Evolutionary conservation across 92 coral and sea anemone species (phyloP), one percentile per base, ranked within the genome.

Genomic region (Virgularia gustaviana): DNA sequence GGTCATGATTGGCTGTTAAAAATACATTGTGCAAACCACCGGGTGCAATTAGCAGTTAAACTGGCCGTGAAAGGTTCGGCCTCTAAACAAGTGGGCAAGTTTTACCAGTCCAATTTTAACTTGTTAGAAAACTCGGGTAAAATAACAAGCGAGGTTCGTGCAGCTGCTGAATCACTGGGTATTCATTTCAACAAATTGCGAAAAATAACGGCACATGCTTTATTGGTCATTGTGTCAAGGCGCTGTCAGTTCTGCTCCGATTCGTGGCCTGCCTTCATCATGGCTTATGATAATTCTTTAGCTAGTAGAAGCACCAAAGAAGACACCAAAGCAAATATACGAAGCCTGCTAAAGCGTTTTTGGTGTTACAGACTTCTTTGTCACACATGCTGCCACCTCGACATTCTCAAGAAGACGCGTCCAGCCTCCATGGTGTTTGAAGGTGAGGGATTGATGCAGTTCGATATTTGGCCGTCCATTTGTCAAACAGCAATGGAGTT

Each of bases 21-120:
- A n/a, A n/a, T n/a, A n/a, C n/a, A 62, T 30, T 62, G 70, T 35
- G 38, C 49, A 30, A 62, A 62, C 27, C 70, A 62, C 70, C 37
- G 49, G n/a, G 15, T 62, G 42, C 31, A 62, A 30, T 33, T 62
- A 16, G 49, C 70, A 19, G 70, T 34, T 18, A 62, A 62, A 3
- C 0, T 29, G 9, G 49, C 49, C 10, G 8, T 62, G n/a, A 62
- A 34, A 62, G 70, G 42, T 62, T 62, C 70, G 13, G 27, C 19
- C 36, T 35, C 42, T 35, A n/a, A 62, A 33, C 6, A 62, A n/a
- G n/a, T n/a, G n/a, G n/a, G n/a, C n/a, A n/a, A n/a, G n/a, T n/a
- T n/a, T n/a, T n/a, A n/a, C n/a, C 70, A 62, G 49, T 27, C 49
- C 37, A 62, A 62, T 33, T 62, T 28, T 30, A 33, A 30, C 49